Conservation (phyloP, 1,140 invertebrate species). For the Meteorus sp. region DNA sequence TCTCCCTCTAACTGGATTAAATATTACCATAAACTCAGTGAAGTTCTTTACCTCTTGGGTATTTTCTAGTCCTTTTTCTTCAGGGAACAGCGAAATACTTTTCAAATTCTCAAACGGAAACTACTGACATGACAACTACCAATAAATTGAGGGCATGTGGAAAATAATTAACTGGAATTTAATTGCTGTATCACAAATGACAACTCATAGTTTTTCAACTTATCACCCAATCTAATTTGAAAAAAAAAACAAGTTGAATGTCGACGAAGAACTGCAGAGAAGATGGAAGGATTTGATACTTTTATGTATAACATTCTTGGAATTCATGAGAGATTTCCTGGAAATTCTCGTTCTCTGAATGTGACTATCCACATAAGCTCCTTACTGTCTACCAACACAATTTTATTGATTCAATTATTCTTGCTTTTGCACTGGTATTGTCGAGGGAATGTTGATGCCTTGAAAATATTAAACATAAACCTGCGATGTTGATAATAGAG, state of each 20-base stretch:
- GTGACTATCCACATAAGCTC: not conserved
- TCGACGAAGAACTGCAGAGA: too few species aligned
- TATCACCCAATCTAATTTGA: too few species aligned
- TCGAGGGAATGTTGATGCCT: not conserved
- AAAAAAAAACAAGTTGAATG: too few species aligned
- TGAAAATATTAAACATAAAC: not conserved
- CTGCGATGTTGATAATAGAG: not conserved
- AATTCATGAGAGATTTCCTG: not conserved
- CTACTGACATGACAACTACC: too few species aligned
- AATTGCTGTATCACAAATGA: too few species aligned
- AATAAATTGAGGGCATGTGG: too few species aligned
- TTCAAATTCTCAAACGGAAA: too few species aligned
- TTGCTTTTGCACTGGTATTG: not conserved
- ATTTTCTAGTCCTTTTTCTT: not conserved
- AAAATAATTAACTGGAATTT: too few species aligned
- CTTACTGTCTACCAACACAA: not conserved
- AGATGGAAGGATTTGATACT: too few species aligned
- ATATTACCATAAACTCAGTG: constrained; percentile 55
- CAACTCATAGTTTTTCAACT: too few species aligned
- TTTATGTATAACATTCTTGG: too few species aligned
- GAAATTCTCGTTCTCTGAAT: too few species aligned
- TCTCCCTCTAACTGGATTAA: constrained; percentile 49
- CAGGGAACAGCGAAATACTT: not conserved
- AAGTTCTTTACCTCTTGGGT: constrained; percentile 15
- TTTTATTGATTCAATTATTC: not conserved